A percentile compares a stretch with the other conserved stretches of the same genome.
These are phyloP conservation scores for Zaprionus lineosus DNA, from an alignment of 2,888 invertebrate genomes.

Conservation along the genomic window DNA sequence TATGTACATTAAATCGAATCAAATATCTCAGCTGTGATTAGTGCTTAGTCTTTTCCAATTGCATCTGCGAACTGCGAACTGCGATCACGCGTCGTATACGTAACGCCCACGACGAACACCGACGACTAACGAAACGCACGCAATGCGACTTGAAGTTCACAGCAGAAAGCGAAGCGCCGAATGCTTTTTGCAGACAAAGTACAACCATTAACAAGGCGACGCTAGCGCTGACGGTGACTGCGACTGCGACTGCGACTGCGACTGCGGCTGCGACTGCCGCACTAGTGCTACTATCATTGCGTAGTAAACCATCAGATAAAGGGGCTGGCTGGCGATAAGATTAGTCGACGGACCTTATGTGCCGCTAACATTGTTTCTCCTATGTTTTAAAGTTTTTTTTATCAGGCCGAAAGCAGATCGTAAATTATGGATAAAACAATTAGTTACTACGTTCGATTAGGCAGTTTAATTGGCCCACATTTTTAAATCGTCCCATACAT, in stretches of 20 bases:
- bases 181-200: constrained; percentile 43
- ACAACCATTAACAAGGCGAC: too few relatives aligned
- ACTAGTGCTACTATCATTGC: constrained; percentile 23
- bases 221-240: constrained; percentile 17
- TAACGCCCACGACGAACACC: constrained; percentile 4
- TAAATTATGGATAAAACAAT: too few relatives aligned
- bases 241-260: constrained; percentile 14
- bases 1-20: too few relatives aligned
- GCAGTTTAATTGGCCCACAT: too few relatives aligned
- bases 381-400: too few relatives aligned
- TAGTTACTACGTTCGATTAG: too few relatives aligned
- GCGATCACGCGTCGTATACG: constrained; percentile 30
- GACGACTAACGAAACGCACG: constrained; percentile 51
- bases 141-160: constrained; percentile 57
- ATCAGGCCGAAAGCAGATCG: too few relatives aligned
- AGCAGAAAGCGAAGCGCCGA: constrained; percentile 58
- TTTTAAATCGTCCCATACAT: too few relatives aligned
- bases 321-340: constrained; percentile 40
- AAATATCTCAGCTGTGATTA: too few relatives aligned
- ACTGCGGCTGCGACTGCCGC: constrained; percentile 11
- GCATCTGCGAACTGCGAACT: constrained; percentile 1
- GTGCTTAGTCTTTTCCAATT: not conserved
- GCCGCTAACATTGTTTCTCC: too few relatives aligned
- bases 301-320: constrained; percentile 36
- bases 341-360: constrained; percentile 19